Percentiles rank a stretch among this genome's conserved stretches.
These are phyloP conservation scores for Bucco capensis DNA, from an alignment of 2,113 vertebrate species.

Conservation along the genomic window DNA sequence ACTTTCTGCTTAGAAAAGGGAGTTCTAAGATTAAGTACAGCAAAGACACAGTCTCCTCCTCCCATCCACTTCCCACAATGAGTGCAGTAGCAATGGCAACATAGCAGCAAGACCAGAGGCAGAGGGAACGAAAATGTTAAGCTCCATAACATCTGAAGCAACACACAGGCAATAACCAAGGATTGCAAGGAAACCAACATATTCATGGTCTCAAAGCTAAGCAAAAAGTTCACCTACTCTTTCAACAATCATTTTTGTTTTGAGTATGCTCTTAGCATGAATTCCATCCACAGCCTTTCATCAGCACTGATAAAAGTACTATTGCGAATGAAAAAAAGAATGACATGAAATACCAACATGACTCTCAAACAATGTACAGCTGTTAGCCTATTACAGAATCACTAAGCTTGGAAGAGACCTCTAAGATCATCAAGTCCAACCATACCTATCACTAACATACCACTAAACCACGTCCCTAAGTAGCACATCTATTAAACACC, in stretches of 20 bases:
- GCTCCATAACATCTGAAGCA: not conserved
- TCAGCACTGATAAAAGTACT: not conserved
- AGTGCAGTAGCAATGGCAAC: not conserved
- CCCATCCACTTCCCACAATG: accelerated
- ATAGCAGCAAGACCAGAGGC: not conserved
- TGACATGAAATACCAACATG: not conserved
- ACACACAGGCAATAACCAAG: not conserved
- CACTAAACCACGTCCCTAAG: too few relatives aligned
- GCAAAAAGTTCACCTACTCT: not conserved
- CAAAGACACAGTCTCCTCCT: not conserved
- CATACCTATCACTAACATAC: too few relatives aligned
- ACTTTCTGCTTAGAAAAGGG: not conserved
- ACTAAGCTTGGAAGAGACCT: too few relatives aligned
- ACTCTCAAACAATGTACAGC: not conserved
- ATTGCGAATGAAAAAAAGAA: not conserved
- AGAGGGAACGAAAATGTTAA: not conserved
- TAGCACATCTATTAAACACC: too few relatives aligned
- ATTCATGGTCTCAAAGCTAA: not conserved
- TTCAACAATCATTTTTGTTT: not conserved
- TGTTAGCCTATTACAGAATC: not conserved
- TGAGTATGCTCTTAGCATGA: not conserved
- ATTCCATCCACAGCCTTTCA: not conserved
- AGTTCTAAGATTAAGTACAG: not conserved
- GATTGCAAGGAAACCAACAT: not conserved
- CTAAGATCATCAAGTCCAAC: too few relatives aligned